A percentile compares a stretch with the other conserved stretches of the same genome.
These are phyloP conservation scores for Lepeophtheirus salmonis DNA, from an alignment of 1,140 invertebrate genomes.

Conservation along the genomic window DNA sequence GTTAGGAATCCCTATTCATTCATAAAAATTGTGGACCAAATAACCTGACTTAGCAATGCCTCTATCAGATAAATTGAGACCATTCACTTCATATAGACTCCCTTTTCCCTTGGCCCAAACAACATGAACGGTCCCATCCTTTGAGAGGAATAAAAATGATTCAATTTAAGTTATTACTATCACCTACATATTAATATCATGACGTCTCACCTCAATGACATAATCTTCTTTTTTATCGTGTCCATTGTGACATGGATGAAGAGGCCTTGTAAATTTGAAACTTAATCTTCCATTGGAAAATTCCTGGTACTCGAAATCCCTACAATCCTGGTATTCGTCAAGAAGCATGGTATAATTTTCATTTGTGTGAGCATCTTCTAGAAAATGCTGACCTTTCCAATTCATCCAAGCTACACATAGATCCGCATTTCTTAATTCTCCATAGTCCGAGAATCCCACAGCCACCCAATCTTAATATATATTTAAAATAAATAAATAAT, in stretches of 20 bases:
- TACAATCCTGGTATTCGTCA: constrained; percentile 61
- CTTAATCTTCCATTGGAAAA: constrained; percentile 37
- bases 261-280: constrained; percentile 55
- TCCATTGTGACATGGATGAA: constrained; percentile 72
- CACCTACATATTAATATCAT: neutral
- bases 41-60: neutral
- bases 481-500: too few relatives aligned
- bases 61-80: constrained; percentile 28
- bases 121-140: constrained; percentile 72
- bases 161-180: neutral
- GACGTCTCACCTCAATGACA: constrained; percentile 48
- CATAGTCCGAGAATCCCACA: constrained; percentile 78
- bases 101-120: constrained; percentile 53
- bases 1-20: neutral
- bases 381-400: constrained; percentile 32
- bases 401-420: constrained; percentile 62
- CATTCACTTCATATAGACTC: constrained; percentile 41
- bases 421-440: constrained; percentile 52
- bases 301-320: constrained; percentile 39
- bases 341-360: constrained; percentile 32
- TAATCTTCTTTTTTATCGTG: too few relatives aligned
- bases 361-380: constrained; percentile 11
- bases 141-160: constrained; percentile 12
- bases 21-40: neutral
- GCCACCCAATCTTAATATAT: constrained; percentile 61